Percentiles rank a stretch among this genome's conserved stretches.
phyloP scores from a whole-genome alignment of 2,888 invertebrate species.

The Philopedon plagiatum region DNA sequence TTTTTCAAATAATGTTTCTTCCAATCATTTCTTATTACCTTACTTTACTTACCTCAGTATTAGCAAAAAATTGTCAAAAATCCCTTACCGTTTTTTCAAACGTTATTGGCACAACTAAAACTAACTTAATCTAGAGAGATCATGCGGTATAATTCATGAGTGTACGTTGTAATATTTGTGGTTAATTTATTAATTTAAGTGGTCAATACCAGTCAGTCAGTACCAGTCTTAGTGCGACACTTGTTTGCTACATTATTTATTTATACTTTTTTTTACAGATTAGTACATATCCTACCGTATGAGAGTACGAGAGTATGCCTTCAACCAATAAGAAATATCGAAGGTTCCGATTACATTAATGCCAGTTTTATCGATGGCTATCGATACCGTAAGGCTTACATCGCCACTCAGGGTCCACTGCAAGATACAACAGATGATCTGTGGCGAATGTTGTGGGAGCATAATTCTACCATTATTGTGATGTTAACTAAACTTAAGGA shows the following conservation, averaged over 20 bases:
- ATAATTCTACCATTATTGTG: slow-evolving; percentile 98
- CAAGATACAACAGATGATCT: slow-evolving; percentile 98
- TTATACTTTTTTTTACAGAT: slow-evolving; percentile 69
- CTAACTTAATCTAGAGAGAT: too few relatives aligned
- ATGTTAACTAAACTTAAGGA: slow-evolving; percentile 98
- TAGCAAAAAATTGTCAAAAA: too few relatives aligned
- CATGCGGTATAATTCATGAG: too few relatives aligned
- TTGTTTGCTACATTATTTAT: neutral
- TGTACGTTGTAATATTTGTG: too few relatives aligned
- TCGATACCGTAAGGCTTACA: slow-evolving; percentile 93
- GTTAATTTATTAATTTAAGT: too few relatives aligned
- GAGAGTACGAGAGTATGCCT: slow-evolving; percentile 95
- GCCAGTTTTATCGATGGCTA: slow-evolving; percentile 98
- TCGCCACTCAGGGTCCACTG: slow-evolving; percentile 99
- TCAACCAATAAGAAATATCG: slow-evolving; percentile 89
- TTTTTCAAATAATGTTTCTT: too few relatives aligned
- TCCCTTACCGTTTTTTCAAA: too few relatives aligned
- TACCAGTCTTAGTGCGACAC: too few relatives aligned
- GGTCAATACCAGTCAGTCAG: too few relatives aligned
- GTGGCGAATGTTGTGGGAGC: slow-evolving; percentile 99
- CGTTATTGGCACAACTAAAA: too few relatives aligned
- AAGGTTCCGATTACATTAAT: slow-evolving; percentile 98
- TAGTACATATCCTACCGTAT: slow-evolving; percentile 97
- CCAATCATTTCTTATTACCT: too few relatives aligned
- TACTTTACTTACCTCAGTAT: too few relatives aligned